Percentiles rank a stretch among this genome's conserved stretches.
These are phyloP conservation scores for Calypte anna DNA, from an alignment of 2,113 vertebrate species.

Conservation along the genomic window DNA sequence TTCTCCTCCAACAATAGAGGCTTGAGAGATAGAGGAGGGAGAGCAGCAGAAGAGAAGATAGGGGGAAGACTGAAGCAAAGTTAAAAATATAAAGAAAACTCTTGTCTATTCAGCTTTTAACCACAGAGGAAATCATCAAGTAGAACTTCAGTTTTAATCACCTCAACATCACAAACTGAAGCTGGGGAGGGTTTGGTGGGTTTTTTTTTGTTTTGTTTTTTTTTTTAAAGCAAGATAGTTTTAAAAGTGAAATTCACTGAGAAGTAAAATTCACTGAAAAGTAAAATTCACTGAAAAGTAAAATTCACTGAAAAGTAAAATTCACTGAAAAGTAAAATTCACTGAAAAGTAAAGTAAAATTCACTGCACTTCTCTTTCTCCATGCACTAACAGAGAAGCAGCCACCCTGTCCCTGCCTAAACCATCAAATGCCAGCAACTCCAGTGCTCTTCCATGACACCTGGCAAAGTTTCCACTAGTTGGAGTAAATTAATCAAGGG, in stretches of 20 bases:
- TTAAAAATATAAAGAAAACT: neutral
- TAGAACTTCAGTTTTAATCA: neutral
- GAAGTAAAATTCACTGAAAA: too few relatives aligned
- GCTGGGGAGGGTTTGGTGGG: neutral
- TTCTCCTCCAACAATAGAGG: neutral
- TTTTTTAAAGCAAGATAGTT: neutral
- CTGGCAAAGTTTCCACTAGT: neutral
- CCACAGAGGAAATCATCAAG: neutral
- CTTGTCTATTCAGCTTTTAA: neutral
- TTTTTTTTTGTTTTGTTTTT: too few relatives aligned
- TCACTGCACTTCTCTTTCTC: neutral
- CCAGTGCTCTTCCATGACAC: accelerated
- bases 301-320: neutral
- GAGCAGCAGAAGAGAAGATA: neutral
- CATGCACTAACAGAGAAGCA: neutral
- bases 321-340: neutral
- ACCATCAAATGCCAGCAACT: neutral
- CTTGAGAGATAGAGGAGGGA: neutral
- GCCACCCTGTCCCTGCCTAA: neutral
- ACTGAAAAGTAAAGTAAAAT: neutral
- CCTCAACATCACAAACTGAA: neutral
- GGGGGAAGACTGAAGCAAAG: neutral
- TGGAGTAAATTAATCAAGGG: neutral
- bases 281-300: too few relatives aligned
- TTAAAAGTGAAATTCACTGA: neutral